Base-by-base conservation (phyloP, 2,888 invertebrate genomes). In the Balanococcus diminutus region DNA sequence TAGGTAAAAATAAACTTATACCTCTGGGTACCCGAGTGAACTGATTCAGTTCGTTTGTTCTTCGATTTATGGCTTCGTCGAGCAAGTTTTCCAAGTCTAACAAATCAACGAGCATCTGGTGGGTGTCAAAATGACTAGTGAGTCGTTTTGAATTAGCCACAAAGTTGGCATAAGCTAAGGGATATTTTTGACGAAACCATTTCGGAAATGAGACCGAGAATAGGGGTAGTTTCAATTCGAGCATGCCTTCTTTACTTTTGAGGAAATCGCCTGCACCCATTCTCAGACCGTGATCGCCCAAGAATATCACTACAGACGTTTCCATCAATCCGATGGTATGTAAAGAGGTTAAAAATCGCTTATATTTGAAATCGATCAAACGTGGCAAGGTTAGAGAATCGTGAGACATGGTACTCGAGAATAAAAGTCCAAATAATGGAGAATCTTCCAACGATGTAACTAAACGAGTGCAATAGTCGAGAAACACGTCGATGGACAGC, bases 161-260 rank as follows among this genome's bases (percentile, higher is more conserved):
- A 79, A 97, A 90, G 90, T 95, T 95, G 0, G 90, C 89, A 87
- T 93, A 91, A 0, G 95, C 93, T 4, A 90, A 87, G 1, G 92
- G 91, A 89, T 94, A 95, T 86, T 91, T 91, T n/a, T 91, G 89
- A 87, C 90, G 91, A 90, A 96, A 95, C 91, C 94, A 94, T 16
- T 91, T 89, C 0, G 98, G 98, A 87, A 96, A 90, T 4, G 93
- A 90, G 0, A 88, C 90, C 88, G 94, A 94, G 39, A 96, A 91
- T 87, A 96, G 93, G 0, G 98, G 98, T 86, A 97, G 91, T 79
- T 97, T 92, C 89, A 96, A 97, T 90, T 98, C 98, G 89, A 97
- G 91, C 89, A 94, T 92, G 0, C 96, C 96, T 90, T 96, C 96
- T 90, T 95, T 95, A 0, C 96, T 96, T 88, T n/a, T n/a, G n/a